Base-by-base conservation (phyloP, 2,797 vertebrate genomes). In the Enteromius mattozi region DNA sequence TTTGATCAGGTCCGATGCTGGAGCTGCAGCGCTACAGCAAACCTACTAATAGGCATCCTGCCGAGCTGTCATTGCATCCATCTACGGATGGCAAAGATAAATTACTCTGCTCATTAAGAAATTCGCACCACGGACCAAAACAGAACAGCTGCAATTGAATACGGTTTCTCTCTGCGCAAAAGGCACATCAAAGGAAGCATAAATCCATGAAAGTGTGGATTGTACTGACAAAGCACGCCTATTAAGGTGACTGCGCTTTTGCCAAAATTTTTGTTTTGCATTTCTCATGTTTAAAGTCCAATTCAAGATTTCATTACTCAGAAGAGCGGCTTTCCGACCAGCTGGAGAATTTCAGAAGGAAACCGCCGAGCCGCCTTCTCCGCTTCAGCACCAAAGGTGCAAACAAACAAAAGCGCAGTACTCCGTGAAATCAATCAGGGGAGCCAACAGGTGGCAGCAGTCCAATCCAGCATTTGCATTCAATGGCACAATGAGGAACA, bases 271-370 rank as follows among this genome's bases (percentile, higher is more conserved):
- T 75, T 61, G 56, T 65, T 82, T 33, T 21, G 19, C 5, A 13
- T 75, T 75, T 74, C 54, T 82, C 13, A 7, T 35, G 61, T 74
- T 65, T 47, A 65, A 75, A 79, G 54, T 75, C 70, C 56, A 82
- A 65, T 82, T 82, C 70, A 17, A 65, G 59, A 65, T 82, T 49
- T 82, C 81, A 82, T 82, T 75, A 82, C 70, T 75, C 81, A 82
- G 27, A 75, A 51, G 42, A 75, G 70, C 9, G 21, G 56, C 56
- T 56, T 51, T 80, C 7, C 14, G 2, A 68, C 78, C 65, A 54
- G 63, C 33, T 24, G 30, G 70, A 30, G 69, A 75, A 82, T 75
- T 82, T 82, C 70, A 75, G 42, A 63, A 37, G 70, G 30, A 75
- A 75, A 47, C 56, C 70, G 27, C 54, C 0, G 30, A 74, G 70